These are phyloP conservation scores for Lipotes vexillifer DNA, from an alignment of 2,113 vertebrate genomes.

Conservation along the genomic window DNA sequence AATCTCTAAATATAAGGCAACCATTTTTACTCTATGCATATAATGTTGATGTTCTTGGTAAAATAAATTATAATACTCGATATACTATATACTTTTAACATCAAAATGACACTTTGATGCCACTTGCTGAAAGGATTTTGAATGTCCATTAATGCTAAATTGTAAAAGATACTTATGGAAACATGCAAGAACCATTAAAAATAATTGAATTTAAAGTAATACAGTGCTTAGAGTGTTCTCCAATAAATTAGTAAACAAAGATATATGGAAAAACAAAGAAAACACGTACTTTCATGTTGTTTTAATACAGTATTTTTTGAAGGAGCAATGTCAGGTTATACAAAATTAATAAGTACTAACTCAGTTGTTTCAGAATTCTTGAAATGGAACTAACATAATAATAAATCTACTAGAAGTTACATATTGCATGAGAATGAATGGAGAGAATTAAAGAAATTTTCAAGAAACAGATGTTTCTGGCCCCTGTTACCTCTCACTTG, in stretches of 20 bases:
- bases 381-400: neutral
- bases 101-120: rapidly evolving
- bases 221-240: neutral
- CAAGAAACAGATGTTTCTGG: neutral
- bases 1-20: neutral
- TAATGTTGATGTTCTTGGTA: neutral
- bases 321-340: neutral
- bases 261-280: neutral
- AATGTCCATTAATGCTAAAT: conserved; percentile 11
- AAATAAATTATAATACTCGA: neutral
- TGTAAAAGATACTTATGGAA: neutral
- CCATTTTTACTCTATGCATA: neutral
- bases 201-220: conserved; percentile 49
- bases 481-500: neutral
- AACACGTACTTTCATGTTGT: neutral
- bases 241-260: neutral
- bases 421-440: neutral
- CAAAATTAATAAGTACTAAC: neutral
- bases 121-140: neutral
- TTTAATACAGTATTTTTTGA: neutral
- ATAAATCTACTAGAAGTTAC: neutral
- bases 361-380: neutral
- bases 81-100: neutral
- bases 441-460: neutral
- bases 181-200: conserved; percentile 22